These are phyloP conservation scores for Phocoena sinus DNA, from an alignment of 2,113 vertebrate species.

Conservation along the genomic window DNA sequence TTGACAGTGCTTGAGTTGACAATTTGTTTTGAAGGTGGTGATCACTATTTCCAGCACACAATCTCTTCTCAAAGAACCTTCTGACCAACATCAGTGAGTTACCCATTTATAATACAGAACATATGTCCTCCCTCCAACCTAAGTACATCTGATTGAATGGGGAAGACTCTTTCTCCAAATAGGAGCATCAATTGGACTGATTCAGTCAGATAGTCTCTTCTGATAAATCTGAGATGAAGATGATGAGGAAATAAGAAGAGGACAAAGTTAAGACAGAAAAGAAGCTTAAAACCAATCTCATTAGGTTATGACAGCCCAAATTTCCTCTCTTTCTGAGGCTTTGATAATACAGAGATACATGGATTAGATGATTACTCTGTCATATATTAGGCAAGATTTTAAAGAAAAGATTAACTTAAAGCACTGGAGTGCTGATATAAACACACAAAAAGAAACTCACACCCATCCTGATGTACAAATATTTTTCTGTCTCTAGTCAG, in stretches of 20 bases:
- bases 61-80: not conserved
- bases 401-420: not conserved
- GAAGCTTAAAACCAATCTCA: not conserved
- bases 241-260: not conserved
- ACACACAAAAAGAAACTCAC: not conserved
- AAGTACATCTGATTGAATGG: not conserved
- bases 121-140: not conserved
- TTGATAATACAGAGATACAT: not conserved
- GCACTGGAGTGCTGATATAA: not conserved
- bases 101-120: not conserved
- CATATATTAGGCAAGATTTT: not conserved
- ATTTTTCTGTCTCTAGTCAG: not conserved
- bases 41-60: not conserved
- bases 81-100: not conserved
- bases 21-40: not conserved
- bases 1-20: not conserved
- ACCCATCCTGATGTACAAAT: not conserved
- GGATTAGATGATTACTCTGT: not conserved
- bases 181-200: not conserved
- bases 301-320: not conserved
- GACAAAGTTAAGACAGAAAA: not conserved
- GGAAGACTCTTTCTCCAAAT: not conserved
- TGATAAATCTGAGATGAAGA: not conserved
- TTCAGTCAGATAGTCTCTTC: not conserved
- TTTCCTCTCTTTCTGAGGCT: not conserved